Evolutionary conservation across 1,140 invertebrate species (phyloP), one percentile per base, ranked within the genome.

Genomic region (Platorchestia sp.): DNA sequence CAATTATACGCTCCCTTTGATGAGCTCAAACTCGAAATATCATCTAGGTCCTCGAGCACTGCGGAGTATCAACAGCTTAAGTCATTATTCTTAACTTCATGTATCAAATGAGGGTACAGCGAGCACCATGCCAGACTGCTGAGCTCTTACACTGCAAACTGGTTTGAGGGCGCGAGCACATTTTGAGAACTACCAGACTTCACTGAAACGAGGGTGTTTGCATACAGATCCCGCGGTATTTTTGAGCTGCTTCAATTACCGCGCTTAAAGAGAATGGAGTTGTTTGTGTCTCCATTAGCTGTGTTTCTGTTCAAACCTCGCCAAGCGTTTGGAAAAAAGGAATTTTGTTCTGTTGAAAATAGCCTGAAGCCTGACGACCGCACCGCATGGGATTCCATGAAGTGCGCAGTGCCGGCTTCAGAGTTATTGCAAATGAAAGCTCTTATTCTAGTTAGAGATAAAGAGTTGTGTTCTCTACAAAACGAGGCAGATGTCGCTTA

Each of bases 261-360:
- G 87, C 87, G 5, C 87, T 89, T 89, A 41, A 42, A 89, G 41
- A 89, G 41, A 44, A 41, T 41, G 42, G 87, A 22, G 43, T 42
- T 89, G 87, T 89, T 89, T 89, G 87, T 41, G 43, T 89, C 87
- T 42, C 87, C 87, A 89, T 89, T 89, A 89, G 87, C 43, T 89
- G 10, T 3, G 43, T 89, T 89, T 89, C 87, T 42, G 87, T 89
- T 89, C 87, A 89, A 14, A 36, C n/a, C 43, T 44, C 87, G 87
- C 5, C 87, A 89, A 42, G 87, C 41, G 41, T 44, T 89, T 44
- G 27, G 43, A 42, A 89, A 89, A 36, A 75, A 75, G 27, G 36
- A 22, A 36, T 75, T 75, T 75, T 75, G 27, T 75, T 75, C 59
- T 19, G 59, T 75, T 36, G 36, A 75, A 75, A 75, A 14, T 75